Conservation (phyloP, 2,113 vertebrate species). For the Pycnonotus jocosus region DNA sequence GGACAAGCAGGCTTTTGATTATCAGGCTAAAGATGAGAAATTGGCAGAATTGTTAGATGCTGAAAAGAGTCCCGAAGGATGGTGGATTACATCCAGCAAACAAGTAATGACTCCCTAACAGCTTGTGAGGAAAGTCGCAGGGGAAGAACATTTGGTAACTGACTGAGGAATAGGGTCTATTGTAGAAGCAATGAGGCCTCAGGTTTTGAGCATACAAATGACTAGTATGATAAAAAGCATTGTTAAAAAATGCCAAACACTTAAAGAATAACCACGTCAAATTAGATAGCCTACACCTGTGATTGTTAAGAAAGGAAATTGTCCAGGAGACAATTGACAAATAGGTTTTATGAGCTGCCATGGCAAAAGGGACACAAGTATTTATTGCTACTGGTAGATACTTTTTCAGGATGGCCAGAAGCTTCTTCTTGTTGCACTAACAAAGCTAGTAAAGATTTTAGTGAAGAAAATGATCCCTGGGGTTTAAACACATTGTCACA, state of each 20-base stretch:
- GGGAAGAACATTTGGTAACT: not conserved
- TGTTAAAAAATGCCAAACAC: not conserved
- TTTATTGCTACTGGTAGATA: not conserved
- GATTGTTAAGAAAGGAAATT: not conserved
- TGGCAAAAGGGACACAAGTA: not conserved
- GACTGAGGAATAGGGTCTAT: not conserved
- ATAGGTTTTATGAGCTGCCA: not conserved
- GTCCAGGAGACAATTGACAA: not conserved
- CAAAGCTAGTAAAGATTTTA: not conserved
- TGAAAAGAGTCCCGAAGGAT: not conserved
- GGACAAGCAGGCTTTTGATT: not conserved
- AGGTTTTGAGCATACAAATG: not conserved
- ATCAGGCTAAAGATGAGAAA: not conserved
- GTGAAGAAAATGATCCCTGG: not conserved
- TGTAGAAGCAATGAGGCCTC: not conserved
- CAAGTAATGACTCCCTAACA: not conserved
- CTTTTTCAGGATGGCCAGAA: not conserved
- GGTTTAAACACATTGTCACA: not conserved
- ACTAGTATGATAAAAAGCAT: not conserved
- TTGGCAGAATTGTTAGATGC: not conserved
- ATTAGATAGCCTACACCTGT: not conserved
- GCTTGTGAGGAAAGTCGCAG: not conserved
- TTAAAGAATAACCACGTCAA: not conserved
- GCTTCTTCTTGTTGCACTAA: not conserved
- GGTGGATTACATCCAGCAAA: not conserved